Percentiles rank a stretch among this genome's conserved stretches.
Conservation (phyloP, 1,140 invertebrate genomes). For the Riptortus pedestris region DNA sequence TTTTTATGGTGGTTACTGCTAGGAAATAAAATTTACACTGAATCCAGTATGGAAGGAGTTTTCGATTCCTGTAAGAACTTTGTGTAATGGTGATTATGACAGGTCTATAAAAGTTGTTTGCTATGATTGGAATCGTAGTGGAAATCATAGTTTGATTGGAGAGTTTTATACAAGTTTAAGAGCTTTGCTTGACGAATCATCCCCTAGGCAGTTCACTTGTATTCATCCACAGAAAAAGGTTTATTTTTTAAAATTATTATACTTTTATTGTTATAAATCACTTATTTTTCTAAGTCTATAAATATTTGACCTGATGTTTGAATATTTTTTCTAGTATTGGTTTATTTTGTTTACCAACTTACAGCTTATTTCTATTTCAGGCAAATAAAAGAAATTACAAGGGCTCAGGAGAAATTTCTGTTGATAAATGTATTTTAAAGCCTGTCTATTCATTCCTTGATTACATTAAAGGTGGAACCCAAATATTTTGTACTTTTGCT, state of each 20-base stretch:
- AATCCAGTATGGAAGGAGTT: constrained; percentile 49
- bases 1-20: no score
- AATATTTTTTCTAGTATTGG: neutral
- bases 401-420: constrained; percentile 35
- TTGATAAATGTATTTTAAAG: constrained; percentile 35
- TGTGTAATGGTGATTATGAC: constrained; percentile 52
- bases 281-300: neutral
- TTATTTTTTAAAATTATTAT: neutral
- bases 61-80: constrained; percentile 41
- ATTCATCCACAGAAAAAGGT: constrained; percentile 35
- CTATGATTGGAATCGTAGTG: constrained; percentile 37
- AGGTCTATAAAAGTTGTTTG: constrained; percentile 38
- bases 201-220: constrained; percentile 30
- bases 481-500: constrained; percentile 43
- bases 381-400: constrained; percentile 35
- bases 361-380: constrained; percentile 28
- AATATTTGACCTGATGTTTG: no score
- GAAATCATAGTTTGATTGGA: constrained; percentile 43
- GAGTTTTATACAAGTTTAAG: constrained; percentile 33
- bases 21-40: constrained; percentile 44
- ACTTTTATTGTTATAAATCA: neutral
- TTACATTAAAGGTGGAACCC: constrained; percentile 47
- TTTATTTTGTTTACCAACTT: neutral
- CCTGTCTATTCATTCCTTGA: constrained; percentile 45
- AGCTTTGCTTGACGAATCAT: constrained; percentile 17